Conservation (phyloP, 2,888 invertebrate genomes). For the Andrena flavipes region DNA sequence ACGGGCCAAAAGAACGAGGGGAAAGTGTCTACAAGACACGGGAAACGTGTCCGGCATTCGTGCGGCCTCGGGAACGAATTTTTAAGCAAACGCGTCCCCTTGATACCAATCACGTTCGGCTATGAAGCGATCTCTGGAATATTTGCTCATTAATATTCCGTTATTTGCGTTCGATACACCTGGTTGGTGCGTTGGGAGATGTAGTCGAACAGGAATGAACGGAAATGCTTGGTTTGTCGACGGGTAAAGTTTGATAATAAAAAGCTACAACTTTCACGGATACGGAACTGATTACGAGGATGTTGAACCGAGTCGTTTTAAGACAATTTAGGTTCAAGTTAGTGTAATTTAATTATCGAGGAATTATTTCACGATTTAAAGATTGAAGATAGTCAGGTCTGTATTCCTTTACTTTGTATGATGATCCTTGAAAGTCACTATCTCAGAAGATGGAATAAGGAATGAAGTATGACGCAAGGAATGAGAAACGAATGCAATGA, state of each 20-base stretch:
- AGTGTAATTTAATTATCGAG: neutral
- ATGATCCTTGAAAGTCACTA: too few relatives aligned
- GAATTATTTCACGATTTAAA: neutral
- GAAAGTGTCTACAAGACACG: constrained; percentile 71
- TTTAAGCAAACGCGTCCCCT: constrained; percentile 41
- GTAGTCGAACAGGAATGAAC: neutral
- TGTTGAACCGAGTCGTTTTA: neutral
- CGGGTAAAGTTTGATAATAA: neutral
- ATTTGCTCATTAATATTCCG: constrained; percentile 1
- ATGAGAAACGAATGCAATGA: too few relatives aligned
- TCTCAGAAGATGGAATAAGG: too few relatives aligned
- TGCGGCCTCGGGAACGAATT: constrained; percentile 64
- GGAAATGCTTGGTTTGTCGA: neutral
- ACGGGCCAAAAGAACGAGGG: constrained; percentile 71
- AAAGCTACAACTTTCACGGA: neutral
- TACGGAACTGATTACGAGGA: neutral
- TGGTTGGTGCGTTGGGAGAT: neutral
- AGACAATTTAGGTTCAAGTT: neutral
- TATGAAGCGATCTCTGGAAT: constrained; percentile 7
- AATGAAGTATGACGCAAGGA: neutral
- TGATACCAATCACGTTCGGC: constrained; percentile 32
- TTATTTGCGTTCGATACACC: neutral
- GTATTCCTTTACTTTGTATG: neutral
- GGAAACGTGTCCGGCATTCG: constrained; percentile 77
- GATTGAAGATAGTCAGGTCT: neutral